Conservation (phyloP, 2,797 vertebrate species). For the Pseudotriccus pelzelni region DNA sequence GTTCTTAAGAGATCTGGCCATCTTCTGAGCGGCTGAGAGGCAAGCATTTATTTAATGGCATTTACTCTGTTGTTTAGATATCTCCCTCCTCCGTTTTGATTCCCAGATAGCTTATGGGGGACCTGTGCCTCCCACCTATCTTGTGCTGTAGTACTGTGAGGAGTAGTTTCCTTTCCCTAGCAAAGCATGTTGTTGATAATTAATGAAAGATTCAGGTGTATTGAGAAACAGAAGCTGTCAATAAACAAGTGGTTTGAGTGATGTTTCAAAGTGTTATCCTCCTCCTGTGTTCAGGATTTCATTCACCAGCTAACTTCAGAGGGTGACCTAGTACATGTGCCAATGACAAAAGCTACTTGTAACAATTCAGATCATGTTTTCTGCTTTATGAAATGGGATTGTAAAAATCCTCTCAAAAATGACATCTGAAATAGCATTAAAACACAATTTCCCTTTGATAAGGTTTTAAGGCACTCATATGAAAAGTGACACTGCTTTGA, state of each 20-base stretch:
- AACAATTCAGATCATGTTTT: slow-evolving; percentile 74
- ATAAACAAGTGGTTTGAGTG: background rate
- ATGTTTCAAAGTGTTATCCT: background rate
- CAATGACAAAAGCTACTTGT: slow-evolving; percentile 74
- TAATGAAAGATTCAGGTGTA: background rate
- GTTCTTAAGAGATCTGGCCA: background rate
- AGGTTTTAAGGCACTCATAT: slow-evolving; percentile 77
- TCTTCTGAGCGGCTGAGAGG: background rate
- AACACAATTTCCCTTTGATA: slow-evolving; percentile 75
- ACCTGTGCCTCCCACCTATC: background rate
- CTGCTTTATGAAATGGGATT: slow-evolving; percentile 75
- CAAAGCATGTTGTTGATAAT: background rate
- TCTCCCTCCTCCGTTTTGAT: background rate
- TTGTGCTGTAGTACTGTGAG: background rate
- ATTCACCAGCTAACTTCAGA: slow-evolving; percentile 44
- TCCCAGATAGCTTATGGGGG: background rate
- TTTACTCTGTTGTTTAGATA: background rate
- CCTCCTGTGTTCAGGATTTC: slow-evolving; percentile 17
- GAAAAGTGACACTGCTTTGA: slow-evolving; percentile 73
- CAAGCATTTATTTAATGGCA: background rate
- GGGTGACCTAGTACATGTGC: slow-evolving; percentile 45
- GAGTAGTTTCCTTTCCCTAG: background rate
- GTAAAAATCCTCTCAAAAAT: slow-evolving; percentile 78
- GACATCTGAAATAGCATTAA: slow-evolving; percentile 79
- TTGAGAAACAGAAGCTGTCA: background rate